Evolutionary conservation across 2,113 vertebrate species (phyloP), one percentile per base, ranked within the genome.

Genomic region (Caloenas nicobarica): DNA sequence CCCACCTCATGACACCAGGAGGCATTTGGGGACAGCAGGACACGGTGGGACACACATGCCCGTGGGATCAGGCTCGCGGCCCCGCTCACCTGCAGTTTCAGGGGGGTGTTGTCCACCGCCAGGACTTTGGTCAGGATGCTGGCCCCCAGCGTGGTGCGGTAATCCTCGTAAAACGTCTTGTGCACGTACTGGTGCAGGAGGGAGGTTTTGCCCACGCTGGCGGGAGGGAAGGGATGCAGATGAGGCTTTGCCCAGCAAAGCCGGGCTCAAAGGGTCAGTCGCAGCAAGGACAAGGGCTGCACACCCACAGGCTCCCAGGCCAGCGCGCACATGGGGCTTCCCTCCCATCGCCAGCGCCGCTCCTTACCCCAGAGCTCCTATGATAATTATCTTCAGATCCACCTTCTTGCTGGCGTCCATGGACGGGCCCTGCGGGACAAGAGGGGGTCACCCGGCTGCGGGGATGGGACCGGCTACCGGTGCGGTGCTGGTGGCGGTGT

Each of bases 321-420:
- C 76, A 61, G 40, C 5, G 0, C 28, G 7, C 16, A 7, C 2
- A 0, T 13, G 29, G 46, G 6, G 10, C 10, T 44, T 13, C 42
- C 58, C 68, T 72, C 62, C 74, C 12, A 10, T 64, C 7, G 3
- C 34, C 12, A 10, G 66, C 7, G 2, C 34, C 15, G 1, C 58
- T 85, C 33, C 97, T 97, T 98, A 98, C 98, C 98, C 98, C 58
- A 98, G 85, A 26, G 98, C 96, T 82, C 98, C 98, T 2, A 98
- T 97, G 87, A 98, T 98, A 88, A 98, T 98, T 78, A 98, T 98
- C 65, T 98, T 98, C 97, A 98, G 89, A 90, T 98, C 98, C 88
- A 98, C 97, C 88, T 97, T 98, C 96, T 98, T 98, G 88, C 50
- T 97, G 86, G 98, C 91, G 83, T 97, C 97, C 98, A 98, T 98